Base-by-base conservation (phyloP, 2,888 invertebrate genomes). In the Sminthurides aquaticus region DNA sequence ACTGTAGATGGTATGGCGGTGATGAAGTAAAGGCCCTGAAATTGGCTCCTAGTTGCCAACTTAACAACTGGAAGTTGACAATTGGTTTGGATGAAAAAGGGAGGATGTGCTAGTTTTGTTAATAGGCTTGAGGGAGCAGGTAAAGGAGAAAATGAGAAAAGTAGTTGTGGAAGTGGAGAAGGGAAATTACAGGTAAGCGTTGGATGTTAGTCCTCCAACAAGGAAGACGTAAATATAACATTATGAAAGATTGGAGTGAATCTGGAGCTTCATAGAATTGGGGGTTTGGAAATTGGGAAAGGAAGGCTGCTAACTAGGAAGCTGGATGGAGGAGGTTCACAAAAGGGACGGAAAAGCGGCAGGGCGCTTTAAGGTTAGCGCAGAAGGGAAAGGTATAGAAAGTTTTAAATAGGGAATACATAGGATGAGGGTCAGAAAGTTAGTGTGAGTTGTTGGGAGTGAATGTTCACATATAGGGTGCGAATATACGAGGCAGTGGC, bases 401-500 rank as follows among this genome's bases (percentile, higher is more conserved):
- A n/a, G n/a, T n/a, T 43, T 43, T 11, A 43, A 18, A 22, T 34
- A 52, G 43, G 61, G 61, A 26, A 28, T 22, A 22, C 52, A n/a
- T n/a, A n/a, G n/a, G n/a, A n/a, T n/a, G n/a, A n/a, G n/a, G n/a
- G n/a, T n/a, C n/a, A n/a, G n/a, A n/a, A n/a, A n/a, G n/a, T 5
- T 34, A 5, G 8, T 34, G 43, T 34, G 43, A 11, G 15, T 5
- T 34, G 43, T 34, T 34, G 43, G 43, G 43, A 34, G 43, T 52
- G 52, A 62, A 28, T 65, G 62, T 67, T 67, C 65, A 67, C 67
- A 66, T 63, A 68, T 66, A 62, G 66, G 68, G 68, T 68, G 68
- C 65, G 66, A 68, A 66, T 63, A 55, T 60, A 63, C 60, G 64
- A 60, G 60, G 60, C 49, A 49, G 54, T 60, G 66, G 68, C 68